Base-by-base conservation (phyloP, 2,888 invertebrate species). In the Plagodis dolabraria region DNA sequence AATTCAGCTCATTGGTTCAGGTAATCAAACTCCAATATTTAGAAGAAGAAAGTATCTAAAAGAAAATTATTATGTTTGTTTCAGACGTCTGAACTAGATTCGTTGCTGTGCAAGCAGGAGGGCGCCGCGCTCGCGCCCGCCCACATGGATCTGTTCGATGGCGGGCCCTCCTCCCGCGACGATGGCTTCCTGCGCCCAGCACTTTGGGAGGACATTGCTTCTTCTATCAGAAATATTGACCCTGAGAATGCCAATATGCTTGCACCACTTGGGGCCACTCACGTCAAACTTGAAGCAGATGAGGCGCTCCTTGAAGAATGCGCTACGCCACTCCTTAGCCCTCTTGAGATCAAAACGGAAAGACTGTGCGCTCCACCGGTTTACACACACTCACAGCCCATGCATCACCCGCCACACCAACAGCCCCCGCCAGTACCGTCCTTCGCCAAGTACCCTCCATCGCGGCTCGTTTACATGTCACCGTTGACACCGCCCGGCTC, bases 131-230 rank as follows among this genome's bases (percentile, higher is more conserved):
- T 87, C 91, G 95, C 87, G 92, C 95, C 88, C 94, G 94, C 85
- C 94, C 85, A 89, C 93, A 87, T 93, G 91, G 89, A 90, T 80
- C 87, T 93, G 56, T 93, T 93, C 81, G 91, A 93, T 66, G 87
- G 94, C 44, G 93, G 93, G 52, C 85, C 93, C 53, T 90, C 91
- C 65, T 89, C 94, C 87, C 82, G 96, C 85, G 97, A 98, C 88
- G 97, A 98, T 90, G 96, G 96, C 54, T 97, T 97, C 90, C 95
- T 97, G 72, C 95, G 97, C 76, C 97, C 97, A 47, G 96, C 97
- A 38, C 94, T 97, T 45, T 98, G 98, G 98, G 97, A 98, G 90
- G 97, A 98, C 93, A 97, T 98, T 83, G 96, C 97, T 68, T 96
- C 97, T 85, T 97, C 97, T 79, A 97, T 97, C 87, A 95, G 97